phyloP scores from a whole-genome alignment of 2,113 vertebrate species.

The Prinia subflava region DNA sequence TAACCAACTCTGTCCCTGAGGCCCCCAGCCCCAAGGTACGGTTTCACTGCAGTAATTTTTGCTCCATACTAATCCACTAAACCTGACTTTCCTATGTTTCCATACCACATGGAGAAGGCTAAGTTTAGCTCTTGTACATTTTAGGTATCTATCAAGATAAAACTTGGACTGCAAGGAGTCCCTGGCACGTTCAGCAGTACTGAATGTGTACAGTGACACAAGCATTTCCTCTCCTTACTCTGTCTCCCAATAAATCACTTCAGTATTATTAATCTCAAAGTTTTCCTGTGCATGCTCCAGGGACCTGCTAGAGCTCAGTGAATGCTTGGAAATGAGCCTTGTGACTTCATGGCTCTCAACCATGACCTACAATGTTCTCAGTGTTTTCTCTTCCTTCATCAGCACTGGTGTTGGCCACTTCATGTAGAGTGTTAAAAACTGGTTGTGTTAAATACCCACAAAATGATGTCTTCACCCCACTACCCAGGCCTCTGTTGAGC shows the following conservation, averaged over 20 bases:
- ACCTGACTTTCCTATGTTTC: not conserved
- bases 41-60: not conserved
- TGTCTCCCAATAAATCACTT: not conserved
- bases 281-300: not conserved
- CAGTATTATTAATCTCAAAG: not conserved
- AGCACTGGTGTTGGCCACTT: not conserved
- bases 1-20: not conserved
- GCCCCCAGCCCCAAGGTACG: not conserved
- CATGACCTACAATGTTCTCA: not conserved
- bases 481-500: not conserved
- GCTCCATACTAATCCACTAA: not conserved
- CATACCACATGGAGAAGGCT: not conserved
- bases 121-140: conserved; percentile 23
- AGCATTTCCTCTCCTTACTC: conserved; percentile 10
- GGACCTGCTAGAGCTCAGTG: not conserved
- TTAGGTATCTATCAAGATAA: conserved; percentile 44
- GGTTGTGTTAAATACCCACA: not conserved
- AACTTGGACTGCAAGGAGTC: conserved; percentile 24
- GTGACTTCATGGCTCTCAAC: not conserved
- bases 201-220: not conserved
- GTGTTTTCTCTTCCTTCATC: not conserved
- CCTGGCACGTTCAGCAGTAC: not conserved
- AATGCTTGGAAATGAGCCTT: not conserved
- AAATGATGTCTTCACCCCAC: rapidly evolving
- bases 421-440: rapidly evolving